phyloP scores from a whole-genome alignment of 1,140 invertebrate species.

The Carposina sasakii region DNA sequence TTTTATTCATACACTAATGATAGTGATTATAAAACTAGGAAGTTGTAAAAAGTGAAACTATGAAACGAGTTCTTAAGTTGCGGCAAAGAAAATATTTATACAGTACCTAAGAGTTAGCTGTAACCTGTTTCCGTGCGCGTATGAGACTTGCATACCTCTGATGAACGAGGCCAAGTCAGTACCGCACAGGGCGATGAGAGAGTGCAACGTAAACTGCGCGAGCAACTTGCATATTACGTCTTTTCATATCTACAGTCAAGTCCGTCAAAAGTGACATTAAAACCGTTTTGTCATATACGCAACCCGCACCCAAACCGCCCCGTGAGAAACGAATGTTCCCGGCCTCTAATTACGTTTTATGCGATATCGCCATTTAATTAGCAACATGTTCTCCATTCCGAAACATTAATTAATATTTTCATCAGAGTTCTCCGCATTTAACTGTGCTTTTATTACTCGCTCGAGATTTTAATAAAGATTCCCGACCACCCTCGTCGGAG shows the following conservation, averaged over 20 bases:
- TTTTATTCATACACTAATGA: too few relatives aligned
- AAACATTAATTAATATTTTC: conserved; percentile 72
- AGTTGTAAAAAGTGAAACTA: too few relatives aligned
- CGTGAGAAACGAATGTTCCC: conserved; percentile 66
- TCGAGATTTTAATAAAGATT: conserved; percentile 71
- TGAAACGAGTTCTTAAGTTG: conserved; percentile 44
- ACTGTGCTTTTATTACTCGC: conserved; percentile 70
- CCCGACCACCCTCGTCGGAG: conserved; percentile 60
- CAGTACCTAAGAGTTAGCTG: conserved; percentile 29
- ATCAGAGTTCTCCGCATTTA: conserved; percentile 66
- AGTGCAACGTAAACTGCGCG: too few relatives aligned
- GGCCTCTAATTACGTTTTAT: conserved; percentile 69
- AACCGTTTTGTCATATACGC: too few relatives aligned
- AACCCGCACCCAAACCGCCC: conserved; percentile 37
- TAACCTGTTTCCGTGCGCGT: conserved; percentile 48
- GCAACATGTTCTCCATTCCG: conserved; percentile 68
- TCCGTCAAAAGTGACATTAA: too few relatives aligned
- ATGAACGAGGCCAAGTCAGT: conserved; percentile 30
- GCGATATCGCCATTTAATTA: conserved; percentile 71
- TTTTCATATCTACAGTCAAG: too few relatives aligned
- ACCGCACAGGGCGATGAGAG: conserved; percentile 23
- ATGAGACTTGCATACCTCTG: conserved; percentile 51
- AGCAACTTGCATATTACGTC: too few relatives aligned
- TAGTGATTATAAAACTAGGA: too few relatives aligned
- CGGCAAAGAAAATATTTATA: conserved; percentile 34